Base-by-base conservation (phyloP, 2,113 vertebrate genomes). In the Chaetura pelagica region DNA sequence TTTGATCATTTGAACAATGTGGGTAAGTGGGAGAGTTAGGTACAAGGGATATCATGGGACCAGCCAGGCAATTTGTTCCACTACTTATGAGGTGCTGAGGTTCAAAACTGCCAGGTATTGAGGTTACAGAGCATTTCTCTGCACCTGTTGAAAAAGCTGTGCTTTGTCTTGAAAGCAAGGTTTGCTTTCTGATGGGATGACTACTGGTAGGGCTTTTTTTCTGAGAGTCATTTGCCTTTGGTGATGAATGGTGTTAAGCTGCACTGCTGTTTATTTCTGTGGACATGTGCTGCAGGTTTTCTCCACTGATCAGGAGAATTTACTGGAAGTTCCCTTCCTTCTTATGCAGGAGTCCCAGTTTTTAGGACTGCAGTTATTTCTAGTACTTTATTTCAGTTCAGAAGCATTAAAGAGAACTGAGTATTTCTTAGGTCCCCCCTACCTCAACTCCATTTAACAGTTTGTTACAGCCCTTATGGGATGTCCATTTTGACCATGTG, bases 11-110 rank as follows among this genome's bases (percentile, higher is more conserved):
- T 92, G 77, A 94, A 91, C 24, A 30, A 30, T 64, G 67, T 34
- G 34, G 49, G 35, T 69, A 96, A 95, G 35, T 61, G 84, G 76
- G 52, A 84, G 85, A 78, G 67, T 75, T 66, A 52, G 90, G 89
- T 80, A 88, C 84, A 73, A 76, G 67, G 82, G 59, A 88, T 88
- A 30, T 57, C 80, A 72, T 95, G 90, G 82, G 93, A 78, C 44
- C 75, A 59, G 52, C n/a, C 46, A 55, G 58, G 55, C 79, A 82
- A 80, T 94, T 91, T 78, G 71, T 94, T 96, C 26, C 21, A 57
- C 77, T 91, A 11, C 69, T 73, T 85, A 2, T 81, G 90, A 78
- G 67, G 7, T 40, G 5, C 66, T 71, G 64, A 82, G 34, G n/a
- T 40, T 91, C 76, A 72, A 66, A 89, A 34, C 35, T 6, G 6